These are phyloP conservation scores for Toxonevra muliebris DNA, from an alignment of 2,888 invertebrate genomes.

Conservation along the genomic window DNA sequence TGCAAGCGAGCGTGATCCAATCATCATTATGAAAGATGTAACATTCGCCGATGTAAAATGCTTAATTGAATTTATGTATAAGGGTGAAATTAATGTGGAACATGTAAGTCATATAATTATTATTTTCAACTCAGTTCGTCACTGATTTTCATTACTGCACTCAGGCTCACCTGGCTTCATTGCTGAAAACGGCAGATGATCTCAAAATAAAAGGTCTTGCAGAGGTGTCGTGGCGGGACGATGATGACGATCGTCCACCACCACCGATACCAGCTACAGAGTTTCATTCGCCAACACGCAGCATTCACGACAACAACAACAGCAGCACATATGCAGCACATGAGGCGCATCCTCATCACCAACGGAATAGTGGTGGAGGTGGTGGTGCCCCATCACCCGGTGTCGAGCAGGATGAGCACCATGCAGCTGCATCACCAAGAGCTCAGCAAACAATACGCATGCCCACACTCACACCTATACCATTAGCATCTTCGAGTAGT, in stretches of 20 bases:
- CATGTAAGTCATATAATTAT: constrained; percentile 74
- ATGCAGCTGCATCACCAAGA: constrained; percentile 38
- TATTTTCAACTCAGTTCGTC: background rate
- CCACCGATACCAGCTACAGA: constrained; percentile 53
- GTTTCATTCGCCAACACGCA: constrained; percentile 52
- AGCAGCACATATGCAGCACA: constrained; percentile 4
- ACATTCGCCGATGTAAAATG: constrained; percentile 90
- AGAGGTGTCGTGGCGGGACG: constrained; percentile 86
- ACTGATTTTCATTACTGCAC: constrained; percentile 37
- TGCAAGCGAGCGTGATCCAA: constrained; percentile 81
- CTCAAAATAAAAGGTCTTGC: constrained; percentile 90
- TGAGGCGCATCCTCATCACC: constrained; percentile 18
- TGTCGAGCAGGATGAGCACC: constrained; percentile 22
- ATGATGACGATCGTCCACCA: constrained; percentile 59
- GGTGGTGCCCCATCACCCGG: constrained; percentile 1
- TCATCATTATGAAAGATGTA: constrained; percentile 89
- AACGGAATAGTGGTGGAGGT: background rate
- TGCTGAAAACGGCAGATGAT: constrained; percentile 92
- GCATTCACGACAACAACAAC: constrained; percentile 36
- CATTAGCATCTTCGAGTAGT: constrained; percentile 40
- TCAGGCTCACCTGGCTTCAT: constrained; percentile 85
- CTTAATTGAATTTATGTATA: constrained; percentile 94
- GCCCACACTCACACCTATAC: constrained; percentile 59
- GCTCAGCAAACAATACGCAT: constrained; percentile 43
- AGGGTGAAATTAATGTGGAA: constrained; percentile 93